Evolutionary conservation across 2,797 vertebrate genomes (phyloP), one percentile per base, ranked within the genome.

Genomic region (Bryconaethiops microstoma): DNA sequence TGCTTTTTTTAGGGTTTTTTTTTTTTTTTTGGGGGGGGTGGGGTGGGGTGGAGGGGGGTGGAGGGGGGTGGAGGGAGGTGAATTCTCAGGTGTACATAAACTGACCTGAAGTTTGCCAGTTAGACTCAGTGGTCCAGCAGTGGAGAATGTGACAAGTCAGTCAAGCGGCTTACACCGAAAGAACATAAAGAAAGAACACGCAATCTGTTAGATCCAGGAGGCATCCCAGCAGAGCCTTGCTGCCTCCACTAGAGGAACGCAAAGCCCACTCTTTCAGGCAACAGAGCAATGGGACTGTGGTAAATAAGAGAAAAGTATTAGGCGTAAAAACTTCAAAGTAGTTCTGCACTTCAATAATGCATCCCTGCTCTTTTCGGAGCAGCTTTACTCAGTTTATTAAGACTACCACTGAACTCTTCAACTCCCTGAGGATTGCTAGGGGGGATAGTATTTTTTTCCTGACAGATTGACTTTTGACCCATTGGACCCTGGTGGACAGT

Each of bases 111-210:
- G 70, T 40, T 14, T 7, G n/a, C 77, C 64, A 40, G 70, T 76
- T 62, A 72, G 50, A 52, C 77, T 74, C 76, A 84, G 76, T 45
- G 70, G 59, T 82, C 65, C 65, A 23, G 57, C 42, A 73, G 69
- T 62, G 59, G 76, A 65, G 60, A 77, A 79, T 79, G 76, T 78
- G 74, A 83, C 78, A 82, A 82, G 74, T 55, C 67, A 84, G 72
- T 55, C 23, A 77, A 50, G 74, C 71, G n/a, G 35, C 64, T 74
- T 69, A 85, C 73, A 78, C 65, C 75, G 62, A 78, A 17, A 72
- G 45, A 73, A 82, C 76, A 82, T 82, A 72, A 87, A 78, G 80
- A 82, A 84, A 80, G 60, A 71, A 78, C 81, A 74, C 13, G 74
- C 70, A 85, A 84, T 84, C 82, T 87, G 72, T 81, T 76, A 77